Conservation (phyloP, 1,140 invertebrate species). For the Heliconius melpomene region DNA sequence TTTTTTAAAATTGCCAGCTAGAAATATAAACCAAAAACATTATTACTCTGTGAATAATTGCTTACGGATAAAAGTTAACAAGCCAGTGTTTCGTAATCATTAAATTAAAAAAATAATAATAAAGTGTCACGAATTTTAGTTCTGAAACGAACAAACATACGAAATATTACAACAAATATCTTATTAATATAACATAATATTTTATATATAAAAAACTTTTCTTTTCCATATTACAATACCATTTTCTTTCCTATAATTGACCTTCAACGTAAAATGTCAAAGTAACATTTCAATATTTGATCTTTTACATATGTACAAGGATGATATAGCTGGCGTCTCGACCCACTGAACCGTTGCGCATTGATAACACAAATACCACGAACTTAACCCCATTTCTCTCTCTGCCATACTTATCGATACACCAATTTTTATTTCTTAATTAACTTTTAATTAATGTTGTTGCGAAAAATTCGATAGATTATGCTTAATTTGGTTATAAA, state of each 20-base stretch:
- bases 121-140: too few species aligned
- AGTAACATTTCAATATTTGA: constrained; percentile 22
- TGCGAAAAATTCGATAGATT: not conserved
- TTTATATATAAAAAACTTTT: not conserved
- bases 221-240: not conserved
- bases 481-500: not conserved
- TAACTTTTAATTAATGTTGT: not conserved
- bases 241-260: not conserved
- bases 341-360: constrained; percentile 28
- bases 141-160: too few species aligned
- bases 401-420: not conserved
- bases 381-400: constrained; percentile 34
- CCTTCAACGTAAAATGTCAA: constrained; percentile 20
- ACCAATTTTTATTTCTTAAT: constrained; percentile 6
- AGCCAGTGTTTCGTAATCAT: too few species aligned
- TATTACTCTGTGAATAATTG: too few species aligned
- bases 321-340: constrained; percentile 1
- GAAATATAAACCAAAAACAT: too few species aligned
- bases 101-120: too few species aligned
- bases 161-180: too few species aligned
- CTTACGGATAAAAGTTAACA: too few species aligned
- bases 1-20: too few species aligned
- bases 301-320: not conserved
- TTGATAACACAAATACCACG: constrained; percentile 35
- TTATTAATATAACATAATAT: too few species aligned